Evolutionary conservation across 2,888 invertebrate genomes (phyloP).

Genomic region (Petrolisthes manimaculis): DNA sequence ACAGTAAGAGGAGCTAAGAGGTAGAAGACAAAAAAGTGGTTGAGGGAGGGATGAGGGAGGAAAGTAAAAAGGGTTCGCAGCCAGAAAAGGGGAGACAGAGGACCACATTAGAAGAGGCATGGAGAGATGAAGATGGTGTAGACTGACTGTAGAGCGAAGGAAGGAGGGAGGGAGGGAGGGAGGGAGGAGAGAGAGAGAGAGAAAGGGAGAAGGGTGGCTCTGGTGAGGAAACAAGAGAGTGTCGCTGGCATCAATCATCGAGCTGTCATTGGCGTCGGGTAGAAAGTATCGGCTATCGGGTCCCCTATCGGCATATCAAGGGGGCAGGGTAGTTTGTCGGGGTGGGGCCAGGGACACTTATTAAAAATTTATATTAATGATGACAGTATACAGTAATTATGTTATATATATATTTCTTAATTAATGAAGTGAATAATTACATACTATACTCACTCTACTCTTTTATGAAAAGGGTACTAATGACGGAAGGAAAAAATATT

Average conservation of each 20-base stretch:
- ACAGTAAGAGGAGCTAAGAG: neutral
- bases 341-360: too few relatives aligned
- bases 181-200: neutral
- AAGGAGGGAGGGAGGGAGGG: neutral
- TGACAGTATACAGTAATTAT: too few relatives aligned
- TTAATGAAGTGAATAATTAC: too few relatives aligned
- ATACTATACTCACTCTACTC: too few relatives aligned
- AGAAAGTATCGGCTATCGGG: slow-evolving; percentile 59
- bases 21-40: neutral
- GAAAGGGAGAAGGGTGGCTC: neutral
- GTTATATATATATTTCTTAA: too few relatives aligned
- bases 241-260: slow-evolving; percentile 50
- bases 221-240: slow-evolving; percentile 35
- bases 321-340: neutral
- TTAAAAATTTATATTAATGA: too few relatives aligned
- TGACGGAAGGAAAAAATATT: too few relatives aligned
- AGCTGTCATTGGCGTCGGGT: slow-evolving; percentile 41
- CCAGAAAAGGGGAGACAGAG: neutral
- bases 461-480: too few relatives aligned
- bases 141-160: neutral
- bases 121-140: too few relatives aligned
- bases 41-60: neutral
- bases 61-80: neutral
- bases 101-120: too few relatives aligned
- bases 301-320: slow-evolving; percentile 51